These are phyloP conservation scores for Oophaga sylvatica DNA, from an alignment of 2,797 vertebrate species.

Conservation along the genomic window DNA sequence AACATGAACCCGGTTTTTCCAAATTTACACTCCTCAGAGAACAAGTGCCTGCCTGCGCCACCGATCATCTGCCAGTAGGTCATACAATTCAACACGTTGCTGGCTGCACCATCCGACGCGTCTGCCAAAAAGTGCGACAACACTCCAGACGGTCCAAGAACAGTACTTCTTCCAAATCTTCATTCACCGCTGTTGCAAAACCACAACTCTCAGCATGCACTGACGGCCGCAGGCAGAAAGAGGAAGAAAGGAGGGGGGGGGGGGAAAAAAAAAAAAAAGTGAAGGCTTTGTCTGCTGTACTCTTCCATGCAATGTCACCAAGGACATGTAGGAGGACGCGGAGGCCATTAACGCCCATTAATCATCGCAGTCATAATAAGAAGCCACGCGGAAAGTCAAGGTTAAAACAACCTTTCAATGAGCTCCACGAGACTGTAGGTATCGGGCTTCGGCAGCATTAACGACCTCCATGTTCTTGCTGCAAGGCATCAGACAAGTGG, in stretches of 20 bases:
- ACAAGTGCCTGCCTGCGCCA: conserved; percentile 30
- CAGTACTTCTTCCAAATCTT: neutral
- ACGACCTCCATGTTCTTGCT: neutral
- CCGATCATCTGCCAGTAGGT: conserved; percentile 13
- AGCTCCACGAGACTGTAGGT: neutral
- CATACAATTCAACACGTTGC: neutral
- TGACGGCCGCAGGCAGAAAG: neutral
- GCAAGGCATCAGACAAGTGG: neutral
- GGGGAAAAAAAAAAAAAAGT: too few relatives aligned
- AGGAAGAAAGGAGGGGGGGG: neutral
- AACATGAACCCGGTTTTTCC: neutral
- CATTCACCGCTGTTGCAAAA: too few relatives aligned
- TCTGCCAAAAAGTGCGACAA: neutral
- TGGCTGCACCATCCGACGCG: neutral
- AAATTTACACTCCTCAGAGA: neutral
- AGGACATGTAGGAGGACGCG: neutral
- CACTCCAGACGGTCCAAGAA: neutral
- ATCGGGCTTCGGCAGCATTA: too few relatives aligned
- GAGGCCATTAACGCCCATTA: conserved; percentile 17
- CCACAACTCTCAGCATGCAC: too few relatives aligned
- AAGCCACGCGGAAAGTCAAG: conserved; percentile 29
- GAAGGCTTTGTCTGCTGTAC: neutral
- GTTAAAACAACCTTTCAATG: conserved; percentile 20
- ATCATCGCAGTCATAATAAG: conserved; percentile 21
- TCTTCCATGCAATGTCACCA: conserved; percentile 22